Conservation (phyloP, 2,113 vertebrate genomes). For the Campylomormyrus numenius region DNA sequence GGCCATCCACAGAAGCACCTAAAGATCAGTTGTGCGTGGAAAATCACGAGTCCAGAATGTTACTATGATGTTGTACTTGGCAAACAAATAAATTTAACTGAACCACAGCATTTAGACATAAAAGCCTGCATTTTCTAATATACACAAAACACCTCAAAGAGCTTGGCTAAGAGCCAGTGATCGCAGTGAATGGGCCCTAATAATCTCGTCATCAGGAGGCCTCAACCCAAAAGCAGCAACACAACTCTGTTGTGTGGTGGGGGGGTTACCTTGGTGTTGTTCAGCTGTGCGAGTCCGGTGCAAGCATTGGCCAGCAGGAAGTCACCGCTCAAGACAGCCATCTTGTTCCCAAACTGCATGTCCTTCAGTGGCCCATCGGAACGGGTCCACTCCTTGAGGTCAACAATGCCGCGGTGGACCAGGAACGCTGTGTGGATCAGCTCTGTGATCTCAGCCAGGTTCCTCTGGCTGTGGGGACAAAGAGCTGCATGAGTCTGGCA, state of each 20-base stretch:
- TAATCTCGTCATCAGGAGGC: neutral
- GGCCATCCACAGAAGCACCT: neutral
- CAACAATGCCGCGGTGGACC: constrained; percentile 91
- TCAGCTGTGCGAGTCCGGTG: constrained; percentile 79
- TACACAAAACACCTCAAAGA: neutral
- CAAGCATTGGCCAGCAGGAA: constrained; percentile 93
- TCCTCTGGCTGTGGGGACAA: constrained; percentile 72
- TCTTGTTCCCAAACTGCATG: constrained; percentile 98
- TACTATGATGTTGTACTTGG: neutral
- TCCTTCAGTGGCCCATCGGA: constrained; percentile 88
- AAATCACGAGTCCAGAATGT: neutral
- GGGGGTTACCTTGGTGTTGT: constrained; percentile 85
- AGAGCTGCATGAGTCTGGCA: neutral
- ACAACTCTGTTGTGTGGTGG: neutral
- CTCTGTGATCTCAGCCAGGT: constrained; percentile 92
- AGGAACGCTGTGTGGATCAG: constrained; percentile 94
- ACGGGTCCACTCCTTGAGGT: constrained; percentile 78
- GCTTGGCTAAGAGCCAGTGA: neutral
- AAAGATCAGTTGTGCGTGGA: neutral
- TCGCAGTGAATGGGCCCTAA: neutral
- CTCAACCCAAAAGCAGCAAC: neutral
- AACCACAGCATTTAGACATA: neutral
- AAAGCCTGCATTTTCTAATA: neutral
- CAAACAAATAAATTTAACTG: neutral
- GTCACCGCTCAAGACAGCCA: constrained; percentile 92